phyloP scores from a whole-genome alignment of 2,888 invertebrate species.

The Mythimna pallens region DNA sequence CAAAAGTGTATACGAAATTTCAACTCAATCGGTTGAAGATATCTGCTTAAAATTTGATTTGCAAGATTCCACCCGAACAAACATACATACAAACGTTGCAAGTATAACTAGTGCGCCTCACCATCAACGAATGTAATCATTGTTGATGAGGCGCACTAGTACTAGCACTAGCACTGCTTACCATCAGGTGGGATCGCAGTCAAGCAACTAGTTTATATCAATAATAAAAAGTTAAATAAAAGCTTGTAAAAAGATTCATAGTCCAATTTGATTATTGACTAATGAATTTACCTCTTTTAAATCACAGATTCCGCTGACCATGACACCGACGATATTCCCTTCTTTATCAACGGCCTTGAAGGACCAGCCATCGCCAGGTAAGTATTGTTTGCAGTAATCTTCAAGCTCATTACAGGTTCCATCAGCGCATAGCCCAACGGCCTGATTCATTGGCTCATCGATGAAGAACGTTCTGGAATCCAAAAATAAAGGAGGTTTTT shows the following conservation, averaged over 20 bases:
- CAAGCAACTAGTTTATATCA: too few relatives aligned
- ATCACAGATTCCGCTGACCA: slow-evolving; percentile 86
- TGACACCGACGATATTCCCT: slow-evolving; percentile 91
- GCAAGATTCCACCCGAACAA: too few relatives aligned
- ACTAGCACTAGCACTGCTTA: too few relatives aligned
- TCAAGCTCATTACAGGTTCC: slow-evolving; percentile 91
- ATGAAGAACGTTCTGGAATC: slow-evolving; percentile 89
- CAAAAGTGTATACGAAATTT: too few relatives aligned
- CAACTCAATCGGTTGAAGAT: too few relatives aligned
- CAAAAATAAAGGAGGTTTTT: not conserved
- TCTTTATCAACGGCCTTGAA: slow-evolving; percentile 91
- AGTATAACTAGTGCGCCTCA: too few relatives aligned
- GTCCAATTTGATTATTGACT: not conserved
- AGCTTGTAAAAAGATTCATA: not conserved
- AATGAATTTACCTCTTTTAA: slow-evolving; percentile 75
- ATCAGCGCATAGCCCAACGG: slow-evolving; percentile 84
- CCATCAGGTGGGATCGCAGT: too few relatives aligned
- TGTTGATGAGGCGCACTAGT: too few relatives aligned
- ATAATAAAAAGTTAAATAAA: too few relatives aligned
- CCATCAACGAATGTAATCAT: too few relatives aligned
- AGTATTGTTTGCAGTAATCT: slow-evolving; percentile 89
- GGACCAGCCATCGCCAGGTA: slow-evolving; percentile 90
- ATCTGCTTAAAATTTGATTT: too few relatives aligned
- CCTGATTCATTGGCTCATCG: slow-evolving; percentile 91
- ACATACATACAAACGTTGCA: too few relatives aligned